These are phyloP conservation scores for Dermatemys mawii DNA, from an alignment of 2,113 vertebrate genomes.

Conservation along the genomic window DNA sequence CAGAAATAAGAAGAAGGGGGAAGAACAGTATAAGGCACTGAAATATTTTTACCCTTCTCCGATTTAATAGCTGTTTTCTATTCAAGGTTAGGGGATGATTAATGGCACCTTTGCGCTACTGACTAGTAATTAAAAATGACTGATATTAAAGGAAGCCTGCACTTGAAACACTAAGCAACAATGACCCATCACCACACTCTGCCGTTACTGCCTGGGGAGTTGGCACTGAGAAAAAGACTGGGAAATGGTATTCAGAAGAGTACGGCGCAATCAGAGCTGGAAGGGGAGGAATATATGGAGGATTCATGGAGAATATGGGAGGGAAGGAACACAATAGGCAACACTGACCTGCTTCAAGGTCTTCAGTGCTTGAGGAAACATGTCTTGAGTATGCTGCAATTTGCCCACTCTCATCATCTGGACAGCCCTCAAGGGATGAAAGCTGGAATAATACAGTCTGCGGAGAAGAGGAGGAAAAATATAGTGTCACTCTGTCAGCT, in stretches of 20 bases:
- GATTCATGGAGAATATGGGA: rapidly evolving
- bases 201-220: constrained; percentile 10
- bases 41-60: constrained; percentile 6
- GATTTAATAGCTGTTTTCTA: constrained; percentile 43
- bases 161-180: background rate
- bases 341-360: constrained; percentile 89
- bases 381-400: constrained; percentile 86
- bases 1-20: background rate
- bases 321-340: background rate
- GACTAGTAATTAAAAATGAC: constrained; percentile 58
- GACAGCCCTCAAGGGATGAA: constrained; percentile 88
- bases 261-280: background rate
- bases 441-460: constrained; percentile 87
- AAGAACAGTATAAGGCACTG: background rate
- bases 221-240: background rate
- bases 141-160: constrained; percentile 12
- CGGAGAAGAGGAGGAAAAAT: constrained; percentile 56
- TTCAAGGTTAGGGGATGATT: constrained; percentile 24
- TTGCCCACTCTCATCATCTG: constrained; percentile 94
- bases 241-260: background rate
- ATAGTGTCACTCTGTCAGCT: constrained; percentile 31
- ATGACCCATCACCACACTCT: background rate
- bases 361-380: constrained; percentile 82
- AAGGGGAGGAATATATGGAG: rapidly evolving
- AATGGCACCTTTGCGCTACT: constrained; percentile 25